These are phyloP conservation scores for Penaeus japonicus DNA, from an alignment of 1,140 invertebrate genomes.

Conservation along the genomic window DNA sequence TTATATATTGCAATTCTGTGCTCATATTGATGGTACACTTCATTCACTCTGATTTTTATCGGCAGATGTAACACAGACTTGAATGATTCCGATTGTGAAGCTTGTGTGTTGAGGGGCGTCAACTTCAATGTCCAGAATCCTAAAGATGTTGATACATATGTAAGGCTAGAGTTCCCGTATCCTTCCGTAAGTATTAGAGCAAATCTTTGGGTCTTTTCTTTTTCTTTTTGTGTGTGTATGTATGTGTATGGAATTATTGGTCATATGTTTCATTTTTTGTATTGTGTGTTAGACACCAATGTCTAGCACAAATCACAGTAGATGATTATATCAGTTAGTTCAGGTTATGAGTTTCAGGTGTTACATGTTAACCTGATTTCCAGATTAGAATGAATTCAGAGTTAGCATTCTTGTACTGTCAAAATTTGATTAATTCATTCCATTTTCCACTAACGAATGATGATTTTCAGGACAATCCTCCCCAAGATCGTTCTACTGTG, in stretches of 20 bases:
- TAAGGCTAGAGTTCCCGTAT: conserved; percentile 92
- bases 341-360: too few species aligned
- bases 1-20: not conserved
- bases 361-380: too few species aligned
- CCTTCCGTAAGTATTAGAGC: conserved; percentile 74
- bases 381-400: too few species aligned
- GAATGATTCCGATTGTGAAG: conserved; percentile 87
- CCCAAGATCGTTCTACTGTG: conserved; percentile 77
- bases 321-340: too few species aligned
- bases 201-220: not conserved
- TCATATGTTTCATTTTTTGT: not conserved
- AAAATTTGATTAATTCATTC: conserved; percentile 32
- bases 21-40: not conserved
- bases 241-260: not conserved
- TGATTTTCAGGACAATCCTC: conserved; percentile 75
- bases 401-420: too few species aligned
- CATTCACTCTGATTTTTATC: not conserved
- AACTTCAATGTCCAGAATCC: conserved; percentile 85
- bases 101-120: conserved; percentile 85
- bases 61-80: conserved; percentile 82
- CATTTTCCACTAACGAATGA: conserved; percentile 57
- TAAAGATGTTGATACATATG: conserved; percentile 92
- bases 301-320: too few species aligned
- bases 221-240: not conserved
- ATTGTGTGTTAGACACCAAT: not conserved